These are phyloP conservation scores for Paracentrotus lividus DNA, from an alignment of 53 echinoderm and acorn worm species.

Conservation along the genomic window DNA sequence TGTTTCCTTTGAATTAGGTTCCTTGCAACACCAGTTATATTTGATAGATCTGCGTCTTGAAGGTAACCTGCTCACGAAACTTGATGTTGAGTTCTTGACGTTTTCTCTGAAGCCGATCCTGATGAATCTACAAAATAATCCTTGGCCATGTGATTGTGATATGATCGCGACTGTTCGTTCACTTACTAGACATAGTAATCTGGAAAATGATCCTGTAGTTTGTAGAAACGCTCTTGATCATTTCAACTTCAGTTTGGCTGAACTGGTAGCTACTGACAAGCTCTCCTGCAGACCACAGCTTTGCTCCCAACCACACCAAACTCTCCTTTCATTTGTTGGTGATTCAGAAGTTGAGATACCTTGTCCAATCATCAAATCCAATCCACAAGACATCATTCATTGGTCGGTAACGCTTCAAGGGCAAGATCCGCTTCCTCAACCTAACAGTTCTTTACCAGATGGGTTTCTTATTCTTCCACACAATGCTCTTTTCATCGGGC, in stretches of 20 bases:
- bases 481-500: not conserved
- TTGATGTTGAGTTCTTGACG: too few species aligned
- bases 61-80: conserved; percentile 8
- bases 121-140: not conserved
- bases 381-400: not conserved
- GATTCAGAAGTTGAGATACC: not conserved
- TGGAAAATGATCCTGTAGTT: not conserved
- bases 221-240: not conserved
- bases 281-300: not conserved
- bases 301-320: not conserved
- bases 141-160: not conserved
- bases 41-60: not conserved
- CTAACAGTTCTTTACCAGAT: not conserved
- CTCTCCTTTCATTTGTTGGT: not conserved
- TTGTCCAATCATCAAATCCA: not conserved
- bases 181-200: too few species aligned
- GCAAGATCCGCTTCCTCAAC: not conserved
- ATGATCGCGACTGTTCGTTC: not conserved
- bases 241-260: not conserved
- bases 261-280: not conserved
- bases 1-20: not conserved
- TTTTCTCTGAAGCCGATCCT: not conserved
- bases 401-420: not conserved
- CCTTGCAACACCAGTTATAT: not conserved
- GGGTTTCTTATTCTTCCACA: not conserved